Base-by-base conservation (phyloP, 1,140 invertebrate genomes). In the Goniozus legneri region DNA sequence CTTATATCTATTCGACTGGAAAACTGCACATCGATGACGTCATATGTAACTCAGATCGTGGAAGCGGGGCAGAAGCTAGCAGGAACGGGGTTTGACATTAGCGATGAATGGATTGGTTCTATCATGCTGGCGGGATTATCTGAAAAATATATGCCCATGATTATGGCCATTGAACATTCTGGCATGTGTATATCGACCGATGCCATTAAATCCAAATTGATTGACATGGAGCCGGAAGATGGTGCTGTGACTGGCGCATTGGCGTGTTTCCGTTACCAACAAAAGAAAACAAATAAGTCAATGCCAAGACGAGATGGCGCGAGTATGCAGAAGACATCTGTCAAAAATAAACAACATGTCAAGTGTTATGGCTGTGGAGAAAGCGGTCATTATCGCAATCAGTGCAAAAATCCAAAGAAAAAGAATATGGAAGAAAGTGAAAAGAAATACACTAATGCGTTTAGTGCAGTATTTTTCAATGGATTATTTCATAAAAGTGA, bases 151-250 rank as follows among this genome's bases (percentile, higher is more conserved):
- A 18, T 22, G 15, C 69, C 69, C 0, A 70, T 72, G 65, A 66
- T 71, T 10, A 71, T 71, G 67, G 65, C 52, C 2, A 57, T 71
- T 8, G 65, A 65, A 47, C 50, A 57, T 51, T 61, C 58, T 0
- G 62, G 59, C 15, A 48, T 60, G 40, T 16, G 19, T 44, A 45
- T 65, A 10, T 56, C 49, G 10, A 49, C 55, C 1, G 64, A 66
- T 32, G 30, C 47, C 7, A 58, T 63, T 14, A 64, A 63, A 52
- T 31, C 47, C 4, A 64, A 63, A 42, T 47, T 64, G 19, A 13
- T 64, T 15, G 58, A 60, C 43, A 62, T 62, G 48, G 39, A 59
- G 13, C 4, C 10, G 10, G 43, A 36, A 16, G 36, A 16, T 3
- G 18, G 12, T 24, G 39, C 8, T 14, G n/a, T 6, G 22, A 13